phyloP scores from a whole-genome alignment of 92 coral and sea anemone species.

The Paramuricea clavata region DNA sequence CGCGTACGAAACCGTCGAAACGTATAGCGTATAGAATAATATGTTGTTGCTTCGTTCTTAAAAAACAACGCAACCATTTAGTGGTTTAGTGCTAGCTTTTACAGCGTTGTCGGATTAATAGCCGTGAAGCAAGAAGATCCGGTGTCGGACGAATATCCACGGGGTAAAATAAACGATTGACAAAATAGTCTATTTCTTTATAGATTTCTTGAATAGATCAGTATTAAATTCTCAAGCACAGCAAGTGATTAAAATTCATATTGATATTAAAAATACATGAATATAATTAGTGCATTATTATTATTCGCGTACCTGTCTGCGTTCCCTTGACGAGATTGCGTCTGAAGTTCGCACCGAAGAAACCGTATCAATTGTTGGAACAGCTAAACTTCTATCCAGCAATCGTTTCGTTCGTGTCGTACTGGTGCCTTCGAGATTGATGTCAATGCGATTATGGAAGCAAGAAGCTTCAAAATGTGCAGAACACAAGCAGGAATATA shows the following conservation, averaged over 20 bases:
- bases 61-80: too few relatives aligned
- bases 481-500: constrained; percentile 37
- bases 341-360: constrained; percentile 32
- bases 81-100: too few relatives aligned
- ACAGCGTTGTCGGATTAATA: too few relatives aligned
- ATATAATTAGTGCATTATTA: constrained; percentile 18
- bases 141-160: too few relatives aligned
- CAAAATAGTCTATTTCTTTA: not conserved
- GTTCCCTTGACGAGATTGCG: constrained; percentile 33
- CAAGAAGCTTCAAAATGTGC: constrained; percentile 36
- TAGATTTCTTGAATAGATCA: too few relatives aligned
- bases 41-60: too few relatives aligned
- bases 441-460: constrained; percentile 19
- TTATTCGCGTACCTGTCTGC: constrained; percentile 39
- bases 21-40: too few relatives aligned
- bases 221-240: not conserved
- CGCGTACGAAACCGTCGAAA: too few relatives aligned
- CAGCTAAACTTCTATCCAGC: constrained; percentile 31
- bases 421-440: constrained; percentile 24
- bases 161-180: too few relatives aligned
- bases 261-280: not conserved
- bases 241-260: not conserved
- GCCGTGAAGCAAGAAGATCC: too few relatives aligned
- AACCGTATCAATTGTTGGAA: constrained; percentile 35
- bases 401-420: constrained; percentile 34